Evolutionary conservation across 2,888 invertebrate genomes (phyloP), one percentile per base, ranked within the genome.

Genomic region (Hypselothyrea guttata): DNA sequence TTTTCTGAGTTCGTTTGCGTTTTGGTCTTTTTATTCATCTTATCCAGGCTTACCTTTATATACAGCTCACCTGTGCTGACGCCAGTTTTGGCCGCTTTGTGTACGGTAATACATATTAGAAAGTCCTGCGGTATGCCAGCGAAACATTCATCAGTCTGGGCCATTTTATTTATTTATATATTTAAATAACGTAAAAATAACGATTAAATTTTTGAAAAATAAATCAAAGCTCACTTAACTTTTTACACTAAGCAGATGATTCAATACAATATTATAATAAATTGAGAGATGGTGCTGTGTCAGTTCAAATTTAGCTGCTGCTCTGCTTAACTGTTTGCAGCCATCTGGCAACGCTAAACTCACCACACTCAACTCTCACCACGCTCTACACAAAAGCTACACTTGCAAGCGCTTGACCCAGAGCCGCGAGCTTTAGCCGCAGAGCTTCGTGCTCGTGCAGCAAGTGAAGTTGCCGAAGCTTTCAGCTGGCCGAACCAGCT

Each of bases 51-150:
- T 0, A 94, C 91, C 8, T 93, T 90, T 0, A 94, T 94, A 73
- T 92, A 92, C 0, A 94, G 91, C 73, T 92, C 92, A 54, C 91
- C 91, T 71, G 91, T 92, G 31, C 91, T 89, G 57, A 90, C 88
- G 1, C 90, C 89, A 44, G 93, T 90, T 82, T 93, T 90, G 48
- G 91, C 91, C 0, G 93, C 94, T 89, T 95, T 94, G 42, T 94
- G 89, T 28, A 95, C 89, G 7, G 93, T 93, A 1, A 94, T 90
- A 63, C 93, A 92, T 59, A 95, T 90, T 87, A 95, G 88, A 86
- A 91, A 92, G 13, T 90, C 89, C 69, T 91, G 90, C 2, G 69
- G 56, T 0, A 87, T 61, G 31, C 88, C 87, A 3, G 82, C 71
- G 48, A 89, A 89, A 55, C 90, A 90, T 56, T 89, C 88, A 1